Base-by-base conservation (phyloP, 2,797 vertebrate species). In the Tragopan temminckii region DNA sequence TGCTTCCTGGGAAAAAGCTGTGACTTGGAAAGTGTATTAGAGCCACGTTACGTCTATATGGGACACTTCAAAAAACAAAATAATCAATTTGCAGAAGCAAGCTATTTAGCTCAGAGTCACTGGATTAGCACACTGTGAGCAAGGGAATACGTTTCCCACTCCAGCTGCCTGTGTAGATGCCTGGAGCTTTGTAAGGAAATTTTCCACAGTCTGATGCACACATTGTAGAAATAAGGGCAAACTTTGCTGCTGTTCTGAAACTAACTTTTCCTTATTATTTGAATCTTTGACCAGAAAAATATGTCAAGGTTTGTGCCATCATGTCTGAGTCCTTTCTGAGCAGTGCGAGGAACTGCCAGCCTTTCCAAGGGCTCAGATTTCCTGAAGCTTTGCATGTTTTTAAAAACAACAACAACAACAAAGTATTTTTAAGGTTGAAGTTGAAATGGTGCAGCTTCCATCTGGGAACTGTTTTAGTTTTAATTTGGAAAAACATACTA, bases 401-500 rank as follows among this genome's bases (percentile, higher is more conserved):
- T 13, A 5, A 52, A 78, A 38, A 11, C 24, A 18, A 43, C 27
- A 20, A 27, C 48, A 50, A 38, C 53, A 68, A 46, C 23, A 48
- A 50, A 43, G 24, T n/a, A n/a, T 48, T 77, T 43, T 81, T 81
- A 13, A 40, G 29, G 11, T 86, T 33, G 61, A 57, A 40, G 29
- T 15, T 50, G 77, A 48, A 88, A 42, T 33, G 88, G 45, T 64
- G 7, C 43, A 74, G 4, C 68, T 88, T 88, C 83, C 88, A 78
- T 40, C 90, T 90, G 96, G 94, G 94, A 91, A 77, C 80, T 62
- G 29, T 89, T 89, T 62, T 19, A 24, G 53, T 74, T 88, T 74
- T 84, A 74, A 94, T 94, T 91, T 90, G 75, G 42, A 92, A 93
- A 95, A 94, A 71, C 83, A 82, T 72, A 27, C 80, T 64, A 33